Evolutionary conservation across 2,888 invertebrate genomes (phyloP), one percentile per base, ranked within the genome.

Genomic region (Tenthredo livida): DNA sequence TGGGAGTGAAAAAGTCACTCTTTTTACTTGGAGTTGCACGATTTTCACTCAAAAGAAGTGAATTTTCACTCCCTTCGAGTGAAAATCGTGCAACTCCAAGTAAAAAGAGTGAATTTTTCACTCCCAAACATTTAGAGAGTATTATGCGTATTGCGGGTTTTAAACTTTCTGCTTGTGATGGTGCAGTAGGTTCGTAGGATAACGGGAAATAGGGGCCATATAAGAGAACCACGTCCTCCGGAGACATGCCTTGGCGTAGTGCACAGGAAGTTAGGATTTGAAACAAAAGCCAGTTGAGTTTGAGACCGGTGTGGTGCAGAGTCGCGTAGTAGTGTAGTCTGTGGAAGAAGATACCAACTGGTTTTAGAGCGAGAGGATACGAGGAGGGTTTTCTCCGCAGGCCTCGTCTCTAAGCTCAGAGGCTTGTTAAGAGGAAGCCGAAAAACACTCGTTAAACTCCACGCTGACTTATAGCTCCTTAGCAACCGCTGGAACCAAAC

Each of bases 391-490:
- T 25, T 21, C 65, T 67, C 83, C 61, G n/a, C n/a, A 58, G 29
- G 21, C 61, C 61, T 47, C 7, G 29, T 47, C 61, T 77, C 47
- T 78, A 67, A 70, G 75, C 77, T 50, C 85, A 58, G 77, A 73
- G 86, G 85, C 86, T 87, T 86, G 87, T 87, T 87, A 86, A 85
- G 85, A 85, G 86, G 86, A 88, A 86, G 86, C 84, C 85, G 85
- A 87, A 88, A 88, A 88, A 86, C 84, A 87, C 86, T 87, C 87
- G 87, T 88, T 88, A 88, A 88, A 85, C 85, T 85, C 86, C 65
- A 78, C 58, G 65, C 85, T 87, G 87, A 88, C 87, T 88, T 87
- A 88, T 85, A 86, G 85, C 85, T 84, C 85, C 85, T 86, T 85
- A 86, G 86, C 82, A 85, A 67, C 83, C 83, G 70, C 83, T 70